Evolutionary conservation across 2,888 invertebrate genomes (phyloP), one percentile per base, ranked within the genome.

Genomic region (Habroteleia sp.): DNA sequence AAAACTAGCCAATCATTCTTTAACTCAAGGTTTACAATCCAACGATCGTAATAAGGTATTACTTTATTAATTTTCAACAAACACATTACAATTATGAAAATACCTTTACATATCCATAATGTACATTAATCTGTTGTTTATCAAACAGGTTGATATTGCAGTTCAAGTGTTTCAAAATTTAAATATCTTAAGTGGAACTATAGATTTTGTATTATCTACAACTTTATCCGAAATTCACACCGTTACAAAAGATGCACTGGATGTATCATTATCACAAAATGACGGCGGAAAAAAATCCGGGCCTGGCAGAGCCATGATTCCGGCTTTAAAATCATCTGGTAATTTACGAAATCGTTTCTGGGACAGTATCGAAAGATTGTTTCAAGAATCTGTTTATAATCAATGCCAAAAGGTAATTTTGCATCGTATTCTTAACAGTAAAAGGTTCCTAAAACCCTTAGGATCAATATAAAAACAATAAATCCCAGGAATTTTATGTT

Each of bases 341-440:
- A 90, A 91, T 48, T 91, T 93, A 80, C 89, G 93, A 73, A 91
- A 90, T 31, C 91, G 94, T 83, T 91, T 98, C 2, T 98, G 97
- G 97, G 93, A 94, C 72, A 96, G 96, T 80, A 91, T 98, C 82
- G 97, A 97, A 84, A 94, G 94, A 88, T 89, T 96, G 4, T 94
- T 97, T 84, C 94, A 95, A 83, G 92, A 93, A 66, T 93, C 93
- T 65, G 91, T 95, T 31, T 93, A 91, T 80, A 91, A 92, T 63
- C 92, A 92, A 77, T 95, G 95, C 84, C 91, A 92, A 75, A 95
- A 95, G 89, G 92, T 93, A 71, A 74, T 41, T 44, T 16, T 23
- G 16, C 8, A 20, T 48, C 5, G 25, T 25, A 3, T 20, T 3
- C 20, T 25, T 25, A 3, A 25, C 7, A 25, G 3, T 25, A 6